These are phyloP conservation scores for Rhodophaea formosa DNA, from an alignment of 2,888 invertebrate species.

Conservation along the genomic window DNA sequence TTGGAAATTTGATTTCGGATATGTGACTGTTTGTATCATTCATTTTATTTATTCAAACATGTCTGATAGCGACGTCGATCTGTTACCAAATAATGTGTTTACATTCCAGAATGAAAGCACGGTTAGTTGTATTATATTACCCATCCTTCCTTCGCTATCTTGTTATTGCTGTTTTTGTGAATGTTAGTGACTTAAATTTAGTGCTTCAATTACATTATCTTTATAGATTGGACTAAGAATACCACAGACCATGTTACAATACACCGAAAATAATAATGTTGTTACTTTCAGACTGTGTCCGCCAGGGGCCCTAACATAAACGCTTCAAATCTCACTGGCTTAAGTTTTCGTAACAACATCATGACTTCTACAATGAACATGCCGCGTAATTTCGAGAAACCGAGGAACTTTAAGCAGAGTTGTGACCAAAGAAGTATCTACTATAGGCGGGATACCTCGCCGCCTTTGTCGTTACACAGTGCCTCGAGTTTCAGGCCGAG, in stretches of 20 bases:
- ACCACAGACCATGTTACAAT: no score
- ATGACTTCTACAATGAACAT: conserved; percentile 47
- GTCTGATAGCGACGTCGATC: conserved; percentile 56
- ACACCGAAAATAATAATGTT: neutral
- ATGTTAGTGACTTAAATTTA: neutral
- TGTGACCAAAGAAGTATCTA: conserved; percentile 47
- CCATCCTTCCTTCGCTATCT: neutral
- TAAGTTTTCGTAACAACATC: conserved; percentile 44
- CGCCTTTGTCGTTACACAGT: conserved; percentile 47
- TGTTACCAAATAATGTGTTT: conserved; percentile 42
- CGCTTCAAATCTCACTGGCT: conserved; percentile 37
- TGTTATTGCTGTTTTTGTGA: conserved; percentile 5
- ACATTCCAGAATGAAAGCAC: conserved; percentile 47
- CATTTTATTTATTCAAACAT: conserved; percentile 26
- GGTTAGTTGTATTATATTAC: conserved; percentile 38
- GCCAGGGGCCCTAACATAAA: conserved; percentile 51
- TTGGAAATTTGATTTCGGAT: neutral
- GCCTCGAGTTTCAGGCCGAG: conserved; percentile 41
- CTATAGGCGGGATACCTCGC: conserved; percentile 40
- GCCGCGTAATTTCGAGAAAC: conserved; percentile 44
- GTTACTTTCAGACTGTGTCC: conserved; percentile 47
- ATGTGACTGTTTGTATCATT: neutral
- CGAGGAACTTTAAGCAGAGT: conserved; percentile 38
- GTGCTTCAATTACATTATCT: neutral
- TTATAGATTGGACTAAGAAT: no score